Conservation (phyloP, 1,140 invertebrate genomes). For the Centruroides sculpturatus region DNA sequence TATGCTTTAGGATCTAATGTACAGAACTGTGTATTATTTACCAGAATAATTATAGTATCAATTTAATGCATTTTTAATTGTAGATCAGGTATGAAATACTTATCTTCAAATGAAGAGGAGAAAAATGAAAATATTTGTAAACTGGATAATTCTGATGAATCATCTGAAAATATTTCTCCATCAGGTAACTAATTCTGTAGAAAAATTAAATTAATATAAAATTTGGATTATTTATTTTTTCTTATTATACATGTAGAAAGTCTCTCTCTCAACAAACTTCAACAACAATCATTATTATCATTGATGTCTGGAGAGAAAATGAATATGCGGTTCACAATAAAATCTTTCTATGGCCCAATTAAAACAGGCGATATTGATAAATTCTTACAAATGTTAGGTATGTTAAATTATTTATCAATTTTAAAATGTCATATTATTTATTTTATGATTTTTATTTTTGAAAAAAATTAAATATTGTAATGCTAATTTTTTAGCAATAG, state of each 20-base stretch:
- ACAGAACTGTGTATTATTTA: too few relatives aligned
- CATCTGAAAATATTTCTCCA: neutral
- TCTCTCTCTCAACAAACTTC: slow-evolving; percentile 22
- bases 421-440: neutral
- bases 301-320: slow-evolving; percentile 4
- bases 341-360: slow-evolving; percentile 28
- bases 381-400: slow-evolving; percentile 39
- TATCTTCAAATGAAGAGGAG: too few relatives aligned
- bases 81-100: too few relatives aligned
- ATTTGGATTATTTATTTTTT: neutral
- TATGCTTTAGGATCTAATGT: too few relatives aligned
- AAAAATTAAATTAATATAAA: neutral
- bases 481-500: slow-evolving; percentile 18
- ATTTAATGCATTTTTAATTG: too few relatives aligned
- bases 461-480: neutral
- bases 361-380: slow-evolving; percentile 48
- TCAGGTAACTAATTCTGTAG: too few relatives aligned
- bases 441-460: slow-evolving; percentile 26
- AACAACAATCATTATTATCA: slow-evolving; percentile 21
- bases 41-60: too few relatives aligned
- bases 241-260: neutral
- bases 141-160: too few relatives aligned
- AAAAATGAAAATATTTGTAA: too few relatives aligned
- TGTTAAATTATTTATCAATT: slow-evolving; percentile 6
- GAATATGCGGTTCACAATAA: slow-evolving; percentile 21